Base-by-base conservation (phyloP, 1,140 invertebrate species). In the Leguminivora glycinivorella region DNA sequence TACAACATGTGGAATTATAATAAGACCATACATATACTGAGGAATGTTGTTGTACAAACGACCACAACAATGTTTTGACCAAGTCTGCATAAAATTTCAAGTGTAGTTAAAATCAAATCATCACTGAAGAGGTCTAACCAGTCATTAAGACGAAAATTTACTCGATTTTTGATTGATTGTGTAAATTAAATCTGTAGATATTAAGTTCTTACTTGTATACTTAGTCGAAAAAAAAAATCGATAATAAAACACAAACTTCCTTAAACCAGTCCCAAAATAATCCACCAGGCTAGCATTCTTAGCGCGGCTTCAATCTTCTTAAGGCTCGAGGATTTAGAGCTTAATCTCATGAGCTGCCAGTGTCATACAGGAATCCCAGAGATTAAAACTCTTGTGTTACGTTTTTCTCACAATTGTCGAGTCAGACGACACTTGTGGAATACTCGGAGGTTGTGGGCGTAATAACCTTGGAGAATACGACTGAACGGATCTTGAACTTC, bases 221-320 rank as follows among this genome's bases (percentile, higher is more conserved):
- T n/a, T n/a, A 52, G 47, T 22, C 1, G 19, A 22, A 19, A 52
- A 1, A 17, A 22, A 0, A 52, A 22, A 9, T 22, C 2, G 0
- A 52, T 52, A 19, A 52, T 52, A 52, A 10, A 38, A 38, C 34
- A 22, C n/a, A 52, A n/a, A 43, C 40, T 43, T 43, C n/a, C n/a
- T 14, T 52, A 22, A 52, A 52, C 47, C 58, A 19, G 58, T 12
- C 12, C 22, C 58, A 5, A 17, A 63, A 29, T 63, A 63, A 63
- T 63, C 58, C 58, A 63, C 58, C 19, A 52, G 47, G 7, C 47
- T 31, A 34, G 58, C 58, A 63, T 63, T 63, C 58, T 31, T 63
- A n/a, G 56, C 56, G 22, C 56, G 14, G n/a, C 47, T 29, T 63
- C 58, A 63, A 63, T 63, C 58, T 63, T 63, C 58, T 63, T 63